phyloP scores from a whole-genome alignment of 2,113 vertebrate species.

The Cynopterus brachyotis region DNA sequence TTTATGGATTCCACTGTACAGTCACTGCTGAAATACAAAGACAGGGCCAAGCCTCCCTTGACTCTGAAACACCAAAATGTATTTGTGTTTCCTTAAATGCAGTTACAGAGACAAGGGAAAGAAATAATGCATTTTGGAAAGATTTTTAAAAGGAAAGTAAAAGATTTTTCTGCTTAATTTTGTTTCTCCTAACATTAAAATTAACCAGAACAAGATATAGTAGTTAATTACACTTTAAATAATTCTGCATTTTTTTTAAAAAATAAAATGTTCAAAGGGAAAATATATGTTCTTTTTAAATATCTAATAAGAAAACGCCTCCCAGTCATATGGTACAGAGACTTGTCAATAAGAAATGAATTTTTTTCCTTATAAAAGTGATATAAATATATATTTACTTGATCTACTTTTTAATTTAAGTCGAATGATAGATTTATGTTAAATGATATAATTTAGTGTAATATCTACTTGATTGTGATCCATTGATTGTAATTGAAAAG shows the following conservation, averaged over 20 bases:
- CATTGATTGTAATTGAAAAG: background rate
- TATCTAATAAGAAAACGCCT: background rate
- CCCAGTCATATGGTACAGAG: background rate
- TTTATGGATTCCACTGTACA: background rate
- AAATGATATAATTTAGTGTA: background rate
- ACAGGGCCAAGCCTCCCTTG: background rate
- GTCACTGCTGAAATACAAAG: background rate
- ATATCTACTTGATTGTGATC: background rate
- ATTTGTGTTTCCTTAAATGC: background rate
- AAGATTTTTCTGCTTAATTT: background rate
- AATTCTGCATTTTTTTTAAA: background rate
- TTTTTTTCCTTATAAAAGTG: background rate
- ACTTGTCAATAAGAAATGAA: background rate
- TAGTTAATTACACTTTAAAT: background rate
- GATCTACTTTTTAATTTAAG: background rate
- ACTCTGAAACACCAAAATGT: background rate
- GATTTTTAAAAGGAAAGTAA: background rate
- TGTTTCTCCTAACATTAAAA: constrained; percentile 12
- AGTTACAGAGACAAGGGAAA: background rate
- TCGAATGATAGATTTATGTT: background rate
- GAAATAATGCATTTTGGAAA: background rate
- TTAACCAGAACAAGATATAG: background rate
- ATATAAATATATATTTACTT: background rate
- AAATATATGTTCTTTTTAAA: background rate
- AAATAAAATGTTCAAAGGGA: background rate